Conservation (phyloP, 1,140 invertebrate species). For the Meteorus sp. region DNA sequence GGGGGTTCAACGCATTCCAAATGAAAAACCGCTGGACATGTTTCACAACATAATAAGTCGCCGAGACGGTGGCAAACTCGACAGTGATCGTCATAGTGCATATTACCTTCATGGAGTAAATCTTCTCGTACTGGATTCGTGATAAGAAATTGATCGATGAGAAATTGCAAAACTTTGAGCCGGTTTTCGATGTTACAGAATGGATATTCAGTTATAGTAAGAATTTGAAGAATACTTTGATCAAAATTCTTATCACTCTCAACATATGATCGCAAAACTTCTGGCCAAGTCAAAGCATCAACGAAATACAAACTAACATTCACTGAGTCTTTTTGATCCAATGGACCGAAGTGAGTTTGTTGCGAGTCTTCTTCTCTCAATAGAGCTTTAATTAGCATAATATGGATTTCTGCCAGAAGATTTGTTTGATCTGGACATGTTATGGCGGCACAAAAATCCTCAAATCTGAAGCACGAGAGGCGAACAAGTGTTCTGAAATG, state of each 20-base stretch:
- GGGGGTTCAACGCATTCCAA: constrained; percentile 94
- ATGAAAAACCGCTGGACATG: constrained; percentile 95
- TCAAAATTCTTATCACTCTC: constrained; percentile 85
- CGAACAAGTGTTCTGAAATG: constrained; percentile 88
- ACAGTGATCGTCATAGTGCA: constrained; percentile 94
- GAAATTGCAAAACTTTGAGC: constrained; percentile 84
- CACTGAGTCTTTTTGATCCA: constrained; percentile 95
- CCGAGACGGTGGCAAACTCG: constrained; percentile 92
- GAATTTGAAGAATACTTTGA: constrained; percentile 68
- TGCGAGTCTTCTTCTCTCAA: constrained; percentile 93
- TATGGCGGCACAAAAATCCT: constrained; percentile 94
- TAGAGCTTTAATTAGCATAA: constrained; percentile 87
- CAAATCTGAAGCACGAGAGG: constrained; percentile 91
- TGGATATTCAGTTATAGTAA: constrained; percentile 83
- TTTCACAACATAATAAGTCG: constrained; percentile 94
- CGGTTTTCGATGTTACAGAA: constrained; percentile 82
- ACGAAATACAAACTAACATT: constrained; percentile 90
- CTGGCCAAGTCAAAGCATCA: constrained; percentile 94
- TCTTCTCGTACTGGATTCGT: constrained; percentile 92
- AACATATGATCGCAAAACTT: constrained; percentile 84
- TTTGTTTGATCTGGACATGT: constrained; percentile 88
- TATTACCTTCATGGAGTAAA: constrained; percentile 90
- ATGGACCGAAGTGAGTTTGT: constrained; percentile 91
- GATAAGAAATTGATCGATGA: constrained; percentile 93
- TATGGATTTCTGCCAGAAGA: constrained; percentile 89